phyloP scores from a whole-genome alignment of 2,797 vertebrate species.

The Garrulus glandarius region DNA sequence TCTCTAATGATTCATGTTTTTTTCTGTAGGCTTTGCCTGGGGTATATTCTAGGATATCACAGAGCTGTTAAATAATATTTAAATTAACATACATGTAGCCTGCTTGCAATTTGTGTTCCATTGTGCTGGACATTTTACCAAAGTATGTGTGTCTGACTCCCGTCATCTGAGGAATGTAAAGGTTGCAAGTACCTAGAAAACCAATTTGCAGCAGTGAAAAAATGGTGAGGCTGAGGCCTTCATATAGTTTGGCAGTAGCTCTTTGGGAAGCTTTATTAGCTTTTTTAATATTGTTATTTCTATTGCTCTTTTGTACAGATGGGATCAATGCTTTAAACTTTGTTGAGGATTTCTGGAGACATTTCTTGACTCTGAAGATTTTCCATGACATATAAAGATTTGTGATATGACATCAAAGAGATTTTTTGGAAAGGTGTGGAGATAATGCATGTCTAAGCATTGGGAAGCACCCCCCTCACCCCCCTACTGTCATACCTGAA shows the following conservation, averaged over 20 bases:
- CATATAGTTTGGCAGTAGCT: not conserved
- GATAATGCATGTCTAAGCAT: not conserved
- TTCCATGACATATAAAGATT: not conserved
- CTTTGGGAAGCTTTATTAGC: not conserved
- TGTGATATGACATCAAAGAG: not conserved
- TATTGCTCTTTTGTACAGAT: not conserved
- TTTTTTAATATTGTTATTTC: not conserved
- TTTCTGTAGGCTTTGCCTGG: not conserved
- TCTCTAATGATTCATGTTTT: not conserved
- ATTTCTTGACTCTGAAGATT: not conserved
- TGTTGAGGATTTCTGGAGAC: not conserved
- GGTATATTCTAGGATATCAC: not conserved
- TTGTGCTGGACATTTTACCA: not conserved
- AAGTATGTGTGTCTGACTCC: fast-evolving
- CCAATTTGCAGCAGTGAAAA: not conserved
- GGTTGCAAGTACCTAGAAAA: not conserved
- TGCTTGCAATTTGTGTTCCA: not conserved
- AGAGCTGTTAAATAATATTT: not conserved
- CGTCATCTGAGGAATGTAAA: not conserved
- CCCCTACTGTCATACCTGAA: not conserved
- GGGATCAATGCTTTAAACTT: not conserved
- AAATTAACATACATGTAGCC: not conserved
- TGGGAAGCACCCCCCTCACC: not conserved
- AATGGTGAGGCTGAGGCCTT: not conserved
- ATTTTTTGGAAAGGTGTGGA: not conserved